phyloP scores from a whole-genome alignment of 2,797 vertebrate species.

The Sebastes nivosus region DNA sequence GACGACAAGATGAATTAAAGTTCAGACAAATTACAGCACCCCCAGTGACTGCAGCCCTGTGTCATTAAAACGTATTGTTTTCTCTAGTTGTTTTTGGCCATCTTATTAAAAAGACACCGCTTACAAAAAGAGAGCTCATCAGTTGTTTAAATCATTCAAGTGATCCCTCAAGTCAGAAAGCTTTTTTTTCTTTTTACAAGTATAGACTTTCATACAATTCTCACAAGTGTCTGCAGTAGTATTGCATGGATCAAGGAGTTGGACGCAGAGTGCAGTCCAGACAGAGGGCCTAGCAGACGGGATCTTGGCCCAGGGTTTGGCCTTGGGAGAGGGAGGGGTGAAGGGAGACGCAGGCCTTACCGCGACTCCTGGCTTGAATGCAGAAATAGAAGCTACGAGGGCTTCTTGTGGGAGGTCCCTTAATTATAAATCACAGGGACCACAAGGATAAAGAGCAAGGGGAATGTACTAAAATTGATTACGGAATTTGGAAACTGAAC shows the following conservation, averaged over 20 bases:
- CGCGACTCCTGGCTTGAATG: slow-evolving; percentile 62
- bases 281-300: slow-evolving; percentile 69
- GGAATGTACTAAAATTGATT: slow-evolving; percentile 57
- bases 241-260: slow-evolving; percentile 62
- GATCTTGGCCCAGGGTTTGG: slow-evolving; percentile 70
- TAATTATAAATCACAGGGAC: slow-evolving; percentile 69
- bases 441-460: slow-evolving; percentile 38
- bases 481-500: slow-evolving; percentile 53
- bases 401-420: slow-evolving; percentile 69
- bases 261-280: slow-evolving; percentile 51
- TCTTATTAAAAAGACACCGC: slow-evolving; percentile 32
- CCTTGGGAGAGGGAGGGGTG: slow-evolving; percentile 67
- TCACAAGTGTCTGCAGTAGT: slow-evolving; percentile 55
- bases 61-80: slow-evolving; percentile 52
- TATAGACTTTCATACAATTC: slow-evolving; percentile 47
- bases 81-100: slow-evolving; percentile 42
- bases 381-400: slow-evolving; percentile 65
- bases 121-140: slow-evolving; percentile 33
- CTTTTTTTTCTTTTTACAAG: slow-evolving; percentile 6
- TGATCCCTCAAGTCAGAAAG: slow-evolving; percentile 37
- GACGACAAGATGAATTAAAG: slow-evolving; percentile 65
- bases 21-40: slow-evolving; percentile 68
- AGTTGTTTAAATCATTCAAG: slow-evolving; percentile 43
- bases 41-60: slow-evolving; percentile 35
- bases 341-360: slow-evolving; percentile 51